Evolutionary conservation across 2,113 vertebrate species (phyloP), one percentile per base, ranked within the genome.

Genomic region (Amphiprion ocellaris): DNA sequence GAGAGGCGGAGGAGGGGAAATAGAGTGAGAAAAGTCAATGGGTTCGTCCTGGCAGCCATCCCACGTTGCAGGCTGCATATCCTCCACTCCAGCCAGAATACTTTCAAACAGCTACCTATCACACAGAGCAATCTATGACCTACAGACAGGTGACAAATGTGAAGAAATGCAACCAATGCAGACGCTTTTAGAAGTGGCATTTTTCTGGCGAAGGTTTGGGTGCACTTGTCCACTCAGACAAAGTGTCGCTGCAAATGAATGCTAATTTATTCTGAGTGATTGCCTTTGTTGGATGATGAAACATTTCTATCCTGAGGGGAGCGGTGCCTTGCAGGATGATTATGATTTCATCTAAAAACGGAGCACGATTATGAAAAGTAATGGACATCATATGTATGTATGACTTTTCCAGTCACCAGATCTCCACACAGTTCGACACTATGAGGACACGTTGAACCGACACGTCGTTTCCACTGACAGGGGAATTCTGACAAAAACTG

Each of bases 41-140:
- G 87, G 94, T 95, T 94, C 88, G 53, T 77, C 76, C 24, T 94
- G 94, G 94, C 93, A 84, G 73, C 30, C 0, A 49, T 90, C 92
- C 93, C 60, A 62, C 83, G 68, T 89, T 93, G 93, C 92, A 92
- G 91, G 62, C 67, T 52, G 11, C 11, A 47, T 41, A 5, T 56
- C 24, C n/a, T 73, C 64, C 14, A 37, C 44, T 65, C 41, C 28
- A 28, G 77, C 64, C 60, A 68, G 4, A 63, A 12, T 19, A 0
- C n/a, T 49, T 47, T 54, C 24, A 41, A 69, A 70, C 17, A 37
- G n/a, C 12, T 52, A 30, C 10, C 24, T 5, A 39, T 49, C 2
- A 26, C 8, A 67, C 66, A 69, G 71, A n/a, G 15, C 47, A 41
- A 16, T 60, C 9, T 50, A 30, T 4, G 41, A 15, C 41, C 41